These are phyloP conservation scores for Homarus americanus DNA, from an alignment of 1,140 invertebrate species.

Conservation along the genomic window DNA sequence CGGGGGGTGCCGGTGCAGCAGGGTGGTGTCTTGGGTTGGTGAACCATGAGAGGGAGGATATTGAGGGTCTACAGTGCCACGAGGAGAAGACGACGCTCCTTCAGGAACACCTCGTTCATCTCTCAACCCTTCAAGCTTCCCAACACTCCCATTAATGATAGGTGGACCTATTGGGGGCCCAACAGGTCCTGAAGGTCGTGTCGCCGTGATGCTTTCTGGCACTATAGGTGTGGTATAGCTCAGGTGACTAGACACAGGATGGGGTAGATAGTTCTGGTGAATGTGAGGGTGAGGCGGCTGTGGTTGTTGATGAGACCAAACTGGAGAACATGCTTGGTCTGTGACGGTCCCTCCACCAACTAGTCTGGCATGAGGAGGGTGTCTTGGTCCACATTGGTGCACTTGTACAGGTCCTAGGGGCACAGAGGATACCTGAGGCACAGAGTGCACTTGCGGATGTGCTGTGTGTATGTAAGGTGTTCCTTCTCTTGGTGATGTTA, in stretches of 20 bases:
- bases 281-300: conserved; percentile 29
- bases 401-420: conserved; percentile 27
- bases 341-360: conserved; percentile 30
- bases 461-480: conserved; percentile 38
- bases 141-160: conserved; percentile 63
- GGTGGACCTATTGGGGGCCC: conserved; percentile 46
- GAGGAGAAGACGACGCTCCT: conserved; percentile 73
- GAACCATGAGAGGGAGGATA: conserved; percentile 62
- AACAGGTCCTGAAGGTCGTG: conserved; percentile 41
- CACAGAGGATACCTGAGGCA: conserved; percentile 52
- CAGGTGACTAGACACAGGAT: conserved; percentile 69
- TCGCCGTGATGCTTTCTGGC: conserved; percentile 44
- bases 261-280: conserved; percentile 42
- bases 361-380: conserved; percentile 39
- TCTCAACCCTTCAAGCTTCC: conserved; percentile 62
- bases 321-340: conserved; percentile 57
- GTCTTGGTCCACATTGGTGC: conserved; percentile 65
- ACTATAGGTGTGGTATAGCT: conserved; percentile 75
- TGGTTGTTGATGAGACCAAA: conserved; percentile 54
- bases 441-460: conserved; percentile 49
- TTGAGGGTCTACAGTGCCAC: conserved; percentile 69
- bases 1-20: conserved; percentile 52
- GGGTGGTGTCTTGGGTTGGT: conserved; percentile 46
- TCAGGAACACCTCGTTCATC: conserved; percentile 72
- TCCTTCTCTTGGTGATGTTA: conserved; percentile 46